These are phyloP conservation scores for Mohoua ochrocephala DNA, from an alignment of 2,113 vertebrate species.

Conservation along the genomic window DNA sequence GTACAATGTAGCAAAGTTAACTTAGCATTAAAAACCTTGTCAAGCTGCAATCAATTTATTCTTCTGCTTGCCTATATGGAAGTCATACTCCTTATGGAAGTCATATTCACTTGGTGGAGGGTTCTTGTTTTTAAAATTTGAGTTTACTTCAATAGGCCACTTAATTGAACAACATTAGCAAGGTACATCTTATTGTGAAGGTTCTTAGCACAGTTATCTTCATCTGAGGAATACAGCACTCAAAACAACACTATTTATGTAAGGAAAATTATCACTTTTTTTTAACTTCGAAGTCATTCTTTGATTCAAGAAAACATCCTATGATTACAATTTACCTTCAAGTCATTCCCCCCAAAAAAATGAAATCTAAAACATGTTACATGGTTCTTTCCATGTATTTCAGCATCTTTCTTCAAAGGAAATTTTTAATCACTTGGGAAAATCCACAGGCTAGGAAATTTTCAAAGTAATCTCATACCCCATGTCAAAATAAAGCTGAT, in stretches of 20 bases:
- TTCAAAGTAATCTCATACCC: not conserved
- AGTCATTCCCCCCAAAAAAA: not conserved
- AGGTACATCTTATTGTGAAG: not conserved
- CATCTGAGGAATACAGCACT: not conserved
- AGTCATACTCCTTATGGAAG: not conserved
- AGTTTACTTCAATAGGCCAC: not conserved
- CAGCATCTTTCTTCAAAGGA: not conserved
- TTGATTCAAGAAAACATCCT: not conserved
- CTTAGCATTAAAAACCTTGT: not conserved
- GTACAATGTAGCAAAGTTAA: not conserved
- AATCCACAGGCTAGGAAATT: not conserved
- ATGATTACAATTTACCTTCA: not conserved
- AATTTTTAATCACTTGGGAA: not conserved
- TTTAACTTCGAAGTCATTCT: not conserved
- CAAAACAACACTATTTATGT: not conserved
- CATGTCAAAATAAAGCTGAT: not conserved
- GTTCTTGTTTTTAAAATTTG: not conserved
- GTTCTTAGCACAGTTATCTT: not conserved
- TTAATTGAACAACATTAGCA: not conserved
- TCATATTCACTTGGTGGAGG: not conserved
- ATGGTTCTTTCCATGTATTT: not conserved
- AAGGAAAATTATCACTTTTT: not conserved
- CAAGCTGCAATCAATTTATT: not conserved
- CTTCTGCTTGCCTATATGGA: not conserved
- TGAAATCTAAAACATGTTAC: not conserved